Conservation (phyloP, 2,888 invertebrate genomes). For the Brenthis ino region DNA sequence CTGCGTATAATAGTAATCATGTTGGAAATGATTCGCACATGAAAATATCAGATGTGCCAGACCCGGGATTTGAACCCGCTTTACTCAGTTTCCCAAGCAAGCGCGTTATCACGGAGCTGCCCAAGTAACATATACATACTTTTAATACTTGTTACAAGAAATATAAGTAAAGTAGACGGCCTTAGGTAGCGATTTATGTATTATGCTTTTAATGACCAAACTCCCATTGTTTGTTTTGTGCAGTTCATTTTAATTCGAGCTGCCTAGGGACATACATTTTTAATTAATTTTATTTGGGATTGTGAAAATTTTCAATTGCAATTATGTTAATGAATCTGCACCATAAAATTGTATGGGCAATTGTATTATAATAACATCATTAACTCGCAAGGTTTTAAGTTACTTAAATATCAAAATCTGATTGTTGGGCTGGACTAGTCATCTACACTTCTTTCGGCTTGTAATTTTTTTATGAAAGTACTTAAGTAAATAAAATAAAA, state of each 20-base stretch:
- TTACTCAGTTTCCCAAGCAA: too few relatives aligned
- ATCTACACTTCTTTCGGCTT: not conserved
- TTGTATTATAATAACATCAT: constrained; percentile 18
- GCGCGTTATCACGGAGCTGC: too few relatives aligned
- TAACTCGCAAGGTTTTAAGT: constrained; percentile 8
- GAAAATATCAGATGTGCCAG: too few relatives aligned
- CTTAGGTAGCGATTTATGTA: not conserved
- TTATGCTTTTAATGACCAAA: constrained; percentile 11
- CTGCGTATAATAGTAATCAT: too few relatives aligned
- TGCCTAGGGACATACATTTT: constrained; percentile 8
- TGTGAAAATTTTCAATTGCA: constrained; percentile 23
- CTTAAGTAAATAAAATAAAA: too few relatives aligned
- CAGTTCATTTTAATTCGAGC: constrained; percentile 12
- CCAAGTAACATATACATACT: too few relatives aligned
- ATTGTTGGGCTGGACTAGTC: not conserved
- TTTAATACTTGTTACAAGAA: not conserved
- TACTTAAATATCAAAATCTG: constrained; percentile 4
- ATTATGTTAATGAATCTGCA: constrained; percentile 20
- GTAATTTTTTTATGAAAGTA: not conserved
- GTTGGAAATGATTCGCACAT: too few relatives aligned
- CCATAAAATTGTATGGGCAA: constrained; percentile 16
- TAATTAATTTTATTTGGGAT: constrained; percentile 22
- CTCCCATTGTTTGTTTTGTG: constrained; percentile 14
- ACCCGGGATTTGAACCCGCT: too few relatives aligned
- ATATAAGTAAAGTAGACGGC: constrained; percentile 5